These are phyloP conservation scores for Drosophila testacea DNA, from an alignment of 2,888 invertebrate species.

Conservation along the genomic window DNA sequence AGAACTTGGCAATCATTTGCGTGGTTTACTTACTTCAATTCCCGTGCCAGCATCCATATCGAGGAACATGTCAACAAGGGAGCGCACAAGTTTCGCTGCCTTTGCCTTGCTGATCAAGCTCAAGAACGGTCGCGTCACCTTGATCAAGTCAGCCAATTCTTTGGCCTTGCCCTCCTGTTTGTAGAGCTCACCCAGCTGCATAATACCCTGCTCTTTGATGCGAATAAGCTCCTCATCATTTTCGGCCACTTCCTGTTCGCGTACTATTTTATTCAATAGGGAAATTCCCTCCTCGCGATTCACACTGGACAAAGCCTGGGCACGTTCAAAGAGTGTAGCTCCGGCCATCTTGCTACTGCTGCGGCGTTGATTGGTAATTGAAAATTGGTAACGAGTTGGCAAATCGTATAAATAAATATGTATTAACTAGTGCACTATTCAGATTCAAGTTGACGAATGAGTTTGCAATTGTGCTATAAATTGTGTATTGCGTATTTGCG, in stretches of 20 bases:
- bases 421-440: constrained; percentile 40
- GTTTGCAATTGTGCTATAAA: constrained; percentile 27
- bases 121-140: constrained; percentile 97
- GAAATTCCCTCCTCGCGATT: constrained; percentile 91
- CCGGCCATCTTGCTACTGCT: constrained; percentile 90
- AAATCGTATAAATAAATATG: constrained; percentile 27
- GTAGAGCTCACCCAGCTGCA: constrained; percentile 95
- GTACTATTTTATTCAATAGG: constrained; percentile 91
- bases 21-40: constrained; percentile 87
- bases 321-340: constrained; percentile 95
- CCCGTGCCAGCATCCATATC: constrained; percentile 98
- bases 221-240: constrained; percentile 96
- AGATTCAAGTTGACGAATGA: constrained; percentile 34
- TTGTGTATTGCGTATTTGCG: constrained; percentile 58
- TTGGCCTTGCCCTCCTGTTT: constrained; percentile 97
- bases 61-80: constrained; percentile 98
- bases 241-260: constrained; percentile 90
- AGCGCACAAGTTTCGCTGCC: constrained; percentile 98
- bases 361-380: constrained; percentile 43
- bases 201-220: constrained; percentile 96
- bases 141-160: constrained; percentile 96
- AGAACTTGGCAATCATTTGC: neutral
- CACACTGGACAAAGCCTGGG: constrained; percentile 90
- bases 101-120: constrained; percentile 99
- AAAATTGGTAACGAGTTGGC: constrained; percentile 30